phyloP scores from a whole-genome alignment of 2,888 invertebrate species.

The Plusia festucae region DNA sequence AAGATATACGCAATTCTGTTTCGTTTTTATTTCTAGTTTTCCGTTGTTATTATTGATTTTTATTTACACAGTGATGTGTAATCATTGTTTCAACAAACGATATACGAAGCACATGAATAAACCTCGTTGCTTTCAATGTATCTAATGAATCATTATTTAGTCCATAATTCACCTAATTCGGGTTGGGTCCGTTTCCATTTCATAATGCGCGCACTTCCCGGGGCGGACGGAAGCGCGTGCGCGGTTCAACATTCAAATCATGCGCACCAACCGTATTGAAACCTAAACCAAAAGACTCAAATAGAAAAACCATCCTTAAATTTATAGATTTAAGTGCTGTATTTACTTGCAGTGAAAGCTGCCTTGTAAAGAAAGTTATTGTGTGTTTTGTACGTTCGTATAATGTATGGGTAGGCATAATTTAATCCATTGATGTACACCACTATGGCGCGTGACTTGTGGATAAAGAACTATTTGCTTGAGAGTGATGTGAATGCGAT shows the following conservation, averaged over 20 bases:
- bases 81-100: neutral
- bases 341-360: constrained; percentile 74
- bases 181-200: constrained; percentile 62
- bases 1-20: no score
- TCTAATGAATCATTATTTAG: constrained; percentile 39
- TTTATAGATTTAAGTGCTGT: constrained; percentile 28
- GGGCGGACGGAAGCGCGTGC: constrained; percentile 75
- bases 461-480: constrained; percentile 64
- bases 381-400: constrained; percentile 56
- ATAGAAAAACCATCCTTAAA: constrained; percentile 61
- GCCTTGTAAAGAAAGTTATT: constrained; percentile 78
- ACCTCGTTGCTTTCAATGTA: constrained; percentile 13
- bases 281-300: constrained; percentile 50
- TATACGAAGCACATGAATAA: constrained; percentile 6
- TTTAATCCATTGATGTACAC: constrained; percentile 77
- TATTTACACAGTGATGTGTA: no score
- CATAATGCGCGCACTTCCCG: constrained; percentile 68
- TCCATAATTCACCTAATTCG: constrained; percentile 49
- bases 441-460: constrained; percentile 75
- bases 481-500: constrained; percentile 52
- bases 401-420: constrained; percentile 65
- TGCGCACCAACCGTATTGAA: constrained; percentile 64
- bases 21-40: no score
- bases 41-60: no score
- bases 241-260: constrained; percentile 75